Conservation (phyloP, 2,888 invertebrate species). For the Malacosoma neustria region DNA sequence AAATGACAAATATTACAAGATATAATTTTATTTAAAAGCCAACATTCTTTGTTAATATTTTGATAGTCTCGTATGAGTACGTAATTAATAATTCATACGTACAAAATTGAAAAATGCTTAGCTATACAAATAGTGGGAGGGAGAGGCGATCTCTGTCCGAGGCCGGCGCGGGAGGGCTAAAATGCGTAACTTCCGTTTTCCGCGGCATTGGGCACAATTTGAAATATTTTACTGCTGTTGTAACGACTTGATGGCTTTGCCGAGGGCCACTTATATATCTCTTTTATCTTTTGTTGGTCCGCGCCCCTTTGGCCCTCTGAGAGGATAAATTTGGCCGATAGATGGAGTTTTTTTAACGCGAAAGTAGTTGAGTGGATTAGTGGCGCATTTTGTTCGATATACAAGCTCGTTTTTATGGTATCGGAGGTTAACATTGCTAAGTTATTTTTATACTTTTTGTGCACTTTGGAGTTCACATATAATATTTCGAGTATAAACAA, state of each 20-base stretch:
- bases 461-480: too few species aligned
- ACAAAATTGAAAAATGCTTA: background rate
- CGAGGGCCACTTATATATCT: constrained; percentile 73
- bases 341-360: constrained; percentile 46
- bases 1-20: too few species aligned
- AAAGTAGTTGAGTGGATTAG: constrained; percentile 5
- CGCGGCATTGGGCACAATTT: constrained; percentile 73
- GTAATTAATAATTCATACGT: too few species aligned
- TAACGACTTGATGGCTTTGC: constrained; percentile 74
- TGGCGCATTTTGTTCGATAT: background rate
- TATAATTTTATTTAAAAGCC: too few species aligned
- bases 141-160: background rate
- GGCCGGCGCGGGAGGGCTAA: constrained; percentile 21
- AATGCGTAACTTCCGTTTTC: constrained; percentile 72
- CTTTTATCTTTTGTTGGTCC: constrained; percentile 69
- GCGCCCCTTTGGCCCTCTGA: constrained; percentile 54
- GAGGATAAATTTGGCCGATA: constrained; percentile 36
- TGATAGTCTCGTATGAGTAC: too few species aligned
- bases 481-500: too few species aligned
- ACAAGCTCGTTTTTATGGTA: background rate
- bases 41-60: too few species aligned
- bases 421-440: background rate
- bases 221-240: constrained; percentile 74
- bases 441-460: background rate
- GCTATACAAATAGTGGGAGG: background rate